Conservation (phyloP, 2,888 invertebrate species). For the Agonopterix arenella region DNA sequence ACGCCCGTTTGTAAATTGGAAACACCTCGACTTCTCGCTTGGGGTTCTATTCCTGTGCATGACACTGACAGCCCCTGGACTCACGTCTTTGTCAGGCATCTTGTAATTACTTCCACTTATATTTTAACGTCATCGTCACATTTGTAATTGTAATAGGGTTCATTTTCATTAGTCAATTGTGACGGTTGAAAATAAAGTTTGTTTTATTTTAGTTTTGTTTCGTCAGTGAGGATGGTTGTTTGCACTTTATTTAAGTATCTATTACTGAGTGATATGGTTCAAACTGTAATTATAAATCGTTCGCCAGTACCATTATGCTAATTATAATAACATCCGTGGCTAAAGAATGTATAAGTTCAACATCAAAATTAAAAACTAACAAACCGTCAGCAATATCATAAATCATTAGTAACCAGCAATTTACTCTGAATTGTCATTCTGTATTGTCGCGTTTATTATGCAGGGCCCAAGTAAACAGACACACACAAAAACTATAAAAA, state of each 20-base stretch:
- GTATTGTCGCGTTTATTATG: no score
- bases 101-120: conserved; percentile 60
- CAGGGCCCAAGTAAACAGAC: no score
- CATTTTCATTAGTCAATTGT: conserved; percentile 18
- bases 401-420: no score
- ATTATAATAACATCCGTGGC: no score
- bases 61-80: conserved; percentile 44
- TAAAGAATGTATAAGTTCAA: no score
- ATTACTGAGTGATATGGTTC: no score
- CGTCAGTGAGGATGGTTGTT: neutral
- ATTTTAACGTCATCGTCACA: conserved; percentile 41
- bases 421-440: no score
- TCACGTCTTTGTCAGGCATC: conserved; percentile 57
- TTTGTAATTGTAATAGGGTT: conserved; percentile 5
- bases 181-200: conserved; percentile 2
- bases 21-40: conserved; percentile 45
- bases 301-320: no score
- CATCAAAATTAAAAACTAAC: no score
- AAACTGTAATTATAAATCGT: no score
- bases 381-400: no score
- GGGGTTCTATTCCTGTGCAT: conserved; percentile 65
- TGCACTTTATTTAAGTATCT: neutral
- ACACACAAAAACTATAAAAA: no score
- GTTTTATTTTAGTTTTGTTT: neutral
- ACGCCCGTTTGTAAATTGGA: conserved; percentile 54